Base-by-base conservation (phyloP, 2,888 invertebrate species). In the Oxytorus armatus region DNA sequence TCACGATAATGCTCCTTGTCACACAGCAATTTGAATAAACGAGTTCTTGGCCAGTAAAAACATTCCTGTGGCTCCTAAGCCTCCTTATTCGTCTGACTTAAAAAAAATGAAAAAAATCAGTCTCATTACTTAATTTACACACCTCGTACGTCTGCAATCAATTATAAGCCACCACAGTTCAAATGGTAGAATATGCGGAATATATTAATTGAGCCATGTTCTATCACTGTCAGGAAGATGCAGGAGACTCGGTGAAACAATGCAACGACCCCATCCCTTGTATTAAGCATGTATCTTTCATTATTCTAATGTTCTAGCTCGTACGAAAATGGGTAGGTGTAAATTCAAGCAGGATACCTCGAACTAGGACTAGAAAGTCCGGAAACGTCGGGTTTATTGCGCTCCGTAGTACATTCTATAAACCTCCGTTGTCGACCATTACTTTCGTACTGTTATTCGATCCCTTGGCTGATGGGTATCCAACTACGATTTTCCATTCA, bases 391-490 rank as follows among this genome's bases (percentile, higher is more conserved):
- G n/a, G 66, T 66, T 66, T 66, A 72, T 66, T 72, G 77, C 72
- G 10, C 65, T 63, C 59, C 23, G 8, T 23, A 66, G 39, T 66
- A 59, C 57, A 25, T 16, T 25, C 25, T 7, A 51, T 16, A 61
- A 29, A 42, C 16, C 51, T 5, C 7, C 36, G 29, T 55, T 42
- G 47, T 55, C 70, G 65, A 72, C 65, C 33, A 65, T 72, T 63
- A 49, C 68, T 65, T 57, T 42, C 59, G 14, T 21, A 25, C 21
- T 63, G 55, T 77, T 42, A 65, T 65, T 73, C 55, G 74, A 77
- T 33, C 39, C 39, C 39, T 14, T 16, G n/a, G n/a, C 49, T 69
- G 49, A 74, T 74, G 77, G 72, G 80, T 74, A 81, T 76, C 66
- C 74, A 51, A 66, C 42, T 39, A 66, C 70, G 25, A 55, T 73